Conservation (phyloP, 2,797 vertebrate genomes). For the Falco concolor region DNA sequence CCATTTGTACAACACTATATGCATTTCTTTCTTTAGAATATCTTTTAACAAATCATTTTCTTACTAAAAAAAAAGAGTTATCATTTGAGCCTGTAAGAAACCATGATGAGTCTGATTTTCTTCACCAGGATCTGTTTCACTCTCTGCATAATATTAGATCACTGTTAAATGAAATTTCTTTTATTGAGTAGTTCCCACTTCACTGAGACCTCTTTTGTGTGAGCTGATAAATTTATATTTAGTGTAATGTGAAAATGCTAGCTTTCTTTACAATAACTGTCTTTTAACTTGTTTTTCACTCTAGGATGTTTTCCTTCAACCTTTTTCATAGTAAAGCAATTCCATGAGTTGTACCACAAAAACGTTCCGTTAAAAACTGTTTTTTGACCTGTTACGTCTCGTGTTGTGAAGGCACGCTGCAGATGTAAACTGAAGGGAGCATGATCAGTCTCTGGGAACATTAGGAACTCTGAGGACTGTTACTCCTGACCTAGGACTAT, state of each 20-base stretch:
- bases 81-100: not conserved
- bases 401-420: fast-evolving
- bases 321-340: not conserved
- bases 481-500: not conserved
- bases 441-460: not conserved
- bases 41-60: not conserved
- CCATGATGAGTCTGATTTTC: not conserved
- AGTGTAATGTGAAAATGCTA: not conserved
- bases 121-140: not conserved
- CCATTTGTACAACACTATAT: not conserved
- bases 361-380: not conserved
- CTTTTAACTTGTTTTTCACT: not conserved
- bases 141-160: not conserved
- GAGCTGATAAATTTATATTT: not conserved
- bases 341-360: not conserved
- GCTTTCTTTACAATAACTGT: not conserved
- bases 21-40: not conserved
- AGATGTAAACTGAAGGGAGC: not conserved
- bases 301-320: not conserved
- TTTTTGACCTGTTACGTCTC: not conserved
- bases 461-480: not conserved
- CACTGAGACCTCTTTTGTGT: not conserved
- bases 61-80: not conserved
- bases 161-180: not conserved
- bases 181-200: not conserved